Base-by-base conservation (phyloP, 53 echinoderm and acorn worm species). In the Arbacia lixula region DNA sequence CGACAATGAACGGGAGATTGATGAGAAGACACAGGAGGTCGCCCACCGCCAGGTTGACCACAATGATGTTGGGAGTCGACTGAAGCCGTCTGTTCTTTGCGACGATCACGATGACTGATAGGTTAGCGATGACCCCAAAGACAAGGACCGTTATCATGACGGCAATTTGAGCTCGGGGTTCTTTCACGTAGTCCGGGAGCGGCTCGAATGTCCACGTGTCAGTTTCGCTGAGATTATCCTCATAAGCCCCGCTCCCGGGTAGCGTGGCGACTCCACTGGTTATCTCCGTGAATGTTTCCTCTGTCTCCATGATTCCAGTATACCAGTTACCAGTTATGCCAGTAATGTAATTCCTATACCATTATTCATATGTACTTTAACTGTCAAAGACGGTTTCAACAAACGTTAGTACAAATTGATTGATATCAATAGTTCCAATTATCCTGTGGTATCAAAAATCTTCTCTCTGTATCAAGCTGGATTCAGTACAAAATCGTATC, bases 51-150 rank as follows among this genome's bases (percentile, higher is more conserved):
- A 77, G 35, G 60, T 77, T 77, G 25, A 77, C 37, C 28, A 77
- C 78, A 25, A 77, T 58, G 27, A 57, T 77, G 40, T 77, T 77
- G 3, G 78, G 78, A 4, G 78, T 77, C 1, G 78, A 77, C 27
- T 60, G 17, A 33, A 77, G 56, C 35, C 60, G 56, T 40, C 40
- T 56, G 40, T 77, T 77, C 60, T 77, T 77, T 33, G 40, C 20
- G 4, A 77, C 57, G 41, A 77, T 77, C 24, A 57, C 35, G 60
- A 77, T 77, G 78, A 77, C 38, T 25, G 78, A 77, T 16, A 56
- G 26, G 54, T 77, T 77, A 5, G 78, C 78, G 10, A 77, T 14
- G 10, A 58, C 58, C 0, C 78, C 78, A 58, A 77, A 77, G 37
- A 77, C 60, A 11, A 60, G 28, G 9, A 77, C 78, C 5, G 39